phyloP scores from a whole-genome alignment of 2,797 vertebrate species.

The Lutjanus campechanus region DNA sequence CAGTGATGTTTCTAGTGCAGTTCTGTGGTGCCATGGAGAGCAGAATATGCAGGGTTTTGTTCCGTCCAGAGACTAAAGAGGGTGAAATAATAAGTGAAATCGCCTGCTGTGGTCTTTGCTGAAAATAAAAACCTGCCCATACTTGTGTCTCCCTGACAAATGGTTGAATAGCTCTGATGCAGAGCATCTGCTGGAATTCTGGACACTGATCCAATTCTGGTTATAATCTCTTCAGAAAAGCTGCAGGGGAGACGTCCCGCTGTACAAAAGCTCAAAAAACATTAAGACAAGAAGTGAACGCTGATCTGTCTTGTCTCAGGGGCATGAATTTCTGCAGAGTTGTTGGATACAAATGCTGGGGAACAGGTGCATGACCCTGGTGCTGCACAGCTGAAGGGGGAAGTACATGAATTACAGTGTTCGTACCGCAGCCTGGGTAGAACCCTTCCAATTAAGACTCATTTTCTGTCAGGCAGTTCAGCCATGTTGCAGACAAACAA shows the following conservation, averaged over 20 bases:
- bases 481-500: conserved; percentile 78
- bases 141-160: conserved; percentile 21
- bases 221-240: conserved; percentile 39
- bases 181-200: conserved; percentile 37
- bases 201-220: conserved; percentile 39
- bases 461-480: conserved; percentile 70
- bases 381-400: conserved; percentile 35
- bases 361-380: conserved; percentile 61
- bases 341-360: conserved; percentile 48
- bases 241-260: conserved; percentile 19
- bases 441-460: conserved; percentile 72
- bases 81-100: conserved; percentile 34
- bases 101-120: conserved; percentile 31
- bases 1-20: not conserved
- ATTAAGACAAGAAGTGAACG: conserved; percentile 1
- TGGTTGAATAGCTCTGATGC: conserved; percentile 21
- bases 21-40: not conserved
- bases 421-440: conserved; percentile 38
- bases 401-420: conserved; percentile 54
- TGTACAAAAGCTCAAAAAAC: conserved; percentile 21
- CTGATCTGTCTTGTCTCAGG: not conserved
- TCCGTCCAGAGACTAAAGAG: conserved; percentile 3
- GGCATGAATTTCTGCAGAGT: conserved; percentile 19
- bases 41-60: conserved; percentile 2
- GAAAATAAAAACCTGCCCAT: conserved; percentile 29